Conservation (phyloP, 1,140 invertebrate genomes). For the Drosophila sechellia region DNA sequence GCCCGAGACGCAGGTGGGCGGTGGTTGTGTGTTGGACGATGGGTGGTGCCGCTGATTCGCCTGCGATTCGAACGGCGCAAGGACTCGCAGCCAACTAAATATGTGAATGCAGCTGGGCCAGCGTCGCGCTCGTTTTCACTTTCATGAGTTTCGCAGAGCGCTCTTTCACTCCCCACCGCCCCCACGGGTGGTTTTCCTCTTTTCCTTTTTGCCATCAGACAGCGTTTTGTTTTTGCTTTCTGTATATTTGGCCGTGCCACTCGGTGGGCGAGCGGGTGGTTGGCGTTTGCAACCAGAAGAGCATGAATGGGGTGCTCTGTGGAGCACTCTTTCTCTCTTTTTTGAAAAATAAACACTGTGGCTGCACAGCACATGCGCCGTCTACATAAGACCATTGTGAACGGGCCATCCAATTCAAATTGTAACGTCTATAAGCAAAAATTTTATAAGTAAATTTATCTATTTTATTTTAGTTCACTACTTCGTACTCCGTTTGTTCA, state of each 20-base stretch:
- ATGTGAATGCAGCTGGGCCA: constrained; percentile 66
- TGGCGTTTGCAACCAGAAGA: constrained; percentile 13
- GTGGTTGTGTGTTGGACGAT: constrained; percentile 8
- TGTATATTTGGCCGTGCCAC: constrained; percentile 26
- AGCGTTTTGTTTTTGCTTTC: constrained; percentile 41
- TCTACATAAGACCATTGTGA: not conserved
- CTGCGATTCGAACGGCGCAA: constrained; percentile 60
- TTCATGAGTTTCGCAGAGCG: constrained; percentile 71
- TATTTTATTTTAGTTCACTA: too few species aligned
- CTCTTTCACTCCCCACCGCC: constrained; percentile 24
- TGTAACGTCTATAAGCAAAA: not conserved
- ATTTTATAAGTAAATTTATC: too few species aligned
- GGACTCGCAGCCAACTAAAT: constrained; percentile 78
- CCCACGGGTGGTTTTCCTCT: constrained; percentile 14
- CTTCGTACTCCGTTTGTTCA: too few species aligned
- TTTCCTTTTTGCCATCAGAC: constrained; percentile 27
- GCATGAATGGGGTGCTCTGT: constrained; percentile 29
- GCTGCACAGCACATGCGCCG: constrained; percentile 58
- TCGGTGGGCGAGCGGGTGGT: constrained; percentile 20
- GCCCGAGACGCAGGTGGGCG: constrained; percentile 3
- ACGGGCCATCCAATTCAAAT: not conserved
- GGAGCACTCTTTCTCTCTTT: constrained; percentile 12
- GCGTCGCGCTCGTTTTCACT: constrained; percentile 71
- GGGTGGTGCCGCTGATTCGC: constrained; percentile 14
- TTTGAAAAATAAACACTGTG: constrained; percentile 16